Base-by-base conservation (phyloP, 37 sponge, comb jelly and placozoan genomes). In the Cladorhizidae sp. region DNA sequence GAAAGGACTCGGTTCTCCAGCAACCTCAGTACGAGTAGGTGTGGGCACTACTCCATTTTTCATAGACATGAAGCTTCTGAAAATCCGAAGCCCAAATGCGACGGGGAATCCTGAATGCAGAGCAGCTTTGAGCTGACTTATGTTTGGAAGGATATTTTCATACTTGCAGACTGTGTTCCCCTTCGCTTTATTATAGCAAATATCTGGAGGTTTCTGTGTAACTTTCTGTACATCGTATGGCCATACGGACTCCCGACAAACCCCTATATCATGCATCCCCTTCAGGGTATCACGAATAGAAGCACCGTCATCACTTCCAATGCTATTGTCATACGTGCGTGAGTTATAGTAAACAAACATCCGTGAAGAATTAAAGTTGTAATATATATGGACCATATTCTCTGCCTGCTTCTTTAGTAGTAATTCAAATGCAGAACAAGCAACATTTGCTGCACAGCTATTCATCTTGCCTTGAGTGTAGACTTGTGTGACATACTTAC, bases 271-370 rank as follows among this genome's bases (percentile, higher is more conserved):
- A 43, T 36, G 5, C 64, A 76, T 23, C 21, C 45, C 41, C 39
- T 76, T 76, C 2, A 76, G 1, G 1, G 77, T 74, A 45, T 52
- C 74, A 55, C 74, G 74, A 55, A 74, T 74, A 56, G 74, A 74
- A 18, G 74, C 74, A 25, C 74, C 74, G 2, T 22, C 32, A 74
- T 74, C 74, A 1, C 15, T 42, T 1, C 12, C 22, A 56, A 8
- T n/a, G 36, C 1, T 52, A 2, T 32, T 32, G 12, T 52, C 74
- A 32, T 31, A 31, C 28, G 5, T 54, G 14, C 74, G 55, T 31
- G 74, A 9, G 57, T 74, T 74, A 32, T 74, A 74, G 18, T 74
- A 74, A 1, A 74, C 54, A 54, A 74, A 74, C 74, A 74, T 31
- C 7, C 74, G 74, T 31, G 74, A 74, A 36, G 74, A 54, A 41